These are phyloP conservation scores for Rhipidura dahli DNA, from an alignment of 2,113 vertebrate species.

Conservation along the genomic window DNA sequence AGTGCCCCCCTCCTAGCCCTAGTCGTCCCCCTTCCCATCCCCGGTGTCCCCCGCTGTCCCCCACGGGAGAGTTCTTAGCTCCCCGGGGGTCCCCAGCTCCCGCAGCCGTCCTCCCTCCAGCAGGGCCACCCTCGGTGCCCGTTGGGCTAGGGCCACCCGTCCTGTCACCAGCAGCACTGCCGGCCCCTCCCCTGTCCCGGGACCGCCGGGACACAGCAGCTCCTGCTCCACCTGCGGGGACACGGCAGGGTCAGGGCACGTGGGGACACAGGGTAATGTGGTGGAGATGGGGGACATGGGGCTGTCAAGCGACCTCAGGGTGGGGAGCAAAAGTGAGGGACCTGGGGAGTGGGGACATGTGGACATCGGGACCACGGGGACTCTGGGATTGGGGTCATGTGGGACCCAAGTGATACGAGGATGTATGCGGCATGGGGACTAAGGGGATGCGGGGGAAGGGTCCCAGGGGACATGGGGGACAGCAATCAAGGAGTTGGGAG, in stretches of 20 bases:
- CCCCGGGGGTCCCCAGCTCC: background rate
- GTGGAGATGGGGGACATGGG: background rate
- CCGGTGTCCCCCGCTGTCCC: background rate
- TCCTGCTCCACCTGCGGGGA: background rate
- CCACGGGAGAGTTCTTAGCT: background rate
- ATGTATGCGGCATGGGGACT: fast-evolving
- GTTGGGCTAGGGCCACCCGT: background rate
- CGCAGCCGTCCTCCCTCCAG: background rate
- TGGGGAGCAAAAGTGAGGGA: background rate
- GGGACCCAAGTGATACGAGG: background rate
- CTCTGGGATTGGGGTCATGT: too few species aligned
- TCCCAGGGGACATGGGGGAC: background rate
- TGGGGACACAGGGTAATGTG: fast-evolving
- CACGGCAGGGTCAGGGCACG: background rate
- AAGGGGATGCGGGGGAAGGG: too few species aligned
- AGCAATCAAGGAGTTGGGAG: background rate
- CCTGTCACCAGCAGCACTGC: background rate
- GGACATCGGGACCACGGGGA: background rate
- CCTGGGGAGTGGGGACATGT: too few species aligned
- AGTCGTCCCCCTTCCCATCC: too few species aligned
- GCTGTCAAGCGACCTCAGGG: too few species aligned
- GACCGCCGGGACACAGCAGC: background rate
- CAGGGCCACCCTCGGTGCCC: background rate
- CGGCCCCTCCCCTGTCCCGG: background rate
- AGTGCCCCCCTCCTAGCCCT: background rate